Conservation (phyloP, 2,888 invertebrate species). For the Tricholauxania praeusta region DNA sequence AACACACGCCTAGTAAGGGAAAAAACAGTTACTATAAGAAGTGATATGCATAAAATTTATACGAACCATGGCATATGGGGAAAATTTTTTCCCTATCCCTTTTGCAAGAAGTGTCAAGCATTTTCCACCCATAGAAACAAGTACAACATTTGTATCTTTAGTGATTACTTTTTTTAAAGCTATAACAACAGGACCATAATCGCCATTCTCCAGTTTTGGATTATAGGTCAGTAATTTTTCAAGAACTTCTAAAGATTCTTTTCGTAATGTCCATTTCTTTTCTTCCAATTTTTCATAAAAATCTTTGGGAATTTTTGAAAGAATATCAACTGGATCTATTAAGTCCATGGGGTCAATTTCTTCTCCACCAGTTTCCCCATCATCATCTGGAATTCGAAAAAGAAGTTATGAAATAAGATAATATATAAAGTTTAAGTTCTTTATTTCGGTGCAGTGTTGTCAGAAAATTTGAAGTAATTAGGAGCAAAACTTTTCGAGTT, state of each 20-base stretch:
- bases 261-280: slow-evolving; percentile 97
- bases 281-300: slow-evolving; percentile 95
- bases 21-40: not conserved
- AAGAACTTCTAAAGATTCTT: slow-evolving; percentile 88
- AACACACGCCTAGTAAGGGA: slow-evolving; percentile 72
- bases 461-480: no score
- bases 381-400: slow-evolving; percentile 68
- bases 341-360: slow-evolving; percentile 92
- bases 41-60: not conserved
- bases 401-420: not conserved
- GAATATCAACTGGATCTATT: slow-evolving; percentile 91
- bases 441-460: no score
- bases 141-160: slow-evolving; percentile 95
- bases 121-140: slow-evolving; percentile 88
- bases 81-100: slow-evolving; percentile 90
- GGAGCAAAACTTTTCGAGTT: no score
- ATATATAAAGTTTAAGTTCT: no score
- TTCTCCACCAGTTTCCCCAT: slow-evolving; percentile 67
- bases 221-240: slow-evolving; percentile 79
- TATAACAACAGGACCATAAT: slow-evolving; percentile 90
- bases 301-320: slow-evolving; percentile 93
- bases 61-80: slow-evolving; percentile 78
- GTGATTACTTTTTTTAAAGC: slow-evolving; percentile 89
- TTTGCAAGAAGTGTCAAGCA: slow-evolving; percentile 84
- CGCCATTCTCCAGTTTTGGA: slow-evolving; percentile 90